Conservation (phyloP, 2,797 vertebrate genomes). For the Selene dorsalis region DNA sequence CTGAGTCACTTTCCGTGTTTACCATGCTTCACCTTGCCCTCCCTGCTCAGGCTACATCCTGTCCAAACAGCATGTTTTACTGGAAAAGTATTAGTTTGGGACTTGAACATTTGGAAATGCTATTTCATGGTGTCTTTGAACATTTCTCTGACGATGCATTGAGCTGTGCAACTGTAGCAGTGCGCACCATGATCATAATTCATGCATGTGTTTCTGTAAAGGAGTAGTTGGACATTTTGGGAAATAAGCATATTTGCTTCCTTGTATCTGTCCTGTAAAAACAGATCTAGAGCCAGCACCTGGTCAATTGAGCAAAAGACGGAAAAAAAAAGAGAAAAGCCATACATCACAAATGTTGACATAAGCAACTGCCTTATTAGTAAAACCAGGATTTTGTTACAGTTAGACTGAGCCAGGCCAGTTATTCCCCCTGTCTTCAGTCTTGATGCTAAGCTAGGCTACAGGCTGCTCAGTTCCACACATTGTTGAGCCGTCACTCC, state of each 20-base stretch:
- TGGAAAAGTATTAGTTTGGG: conserved; percentile 27
- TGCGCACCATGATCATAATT: conserved; percentile 8
- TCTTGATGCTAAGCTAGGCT: not conserved
- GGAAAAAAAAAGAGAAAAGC: not conserved
- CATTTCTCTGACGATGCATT: not conserved
- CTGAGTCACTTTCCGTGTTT: conserved; percentile 61
- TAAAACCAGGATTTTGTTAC: not conserved
- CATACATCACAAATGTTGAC: not conserved
- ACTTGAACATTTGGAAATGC: conserved; percentile 6
- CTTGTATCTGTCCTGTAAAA: not conserved
- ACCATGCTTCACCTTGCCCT: conserved; percentile 40
- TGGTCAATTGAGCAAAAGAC: not conserved
- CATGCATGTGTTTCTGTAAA: conserved; percentile 1
- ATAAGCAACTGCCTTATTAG: not conserved
- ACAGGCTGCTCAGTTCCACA: not conserved
- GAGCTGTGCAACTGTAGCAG: not conserved
- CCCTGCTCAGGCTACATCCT: conserved; percentile 21
- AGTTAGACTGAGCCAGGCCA: not conserved
- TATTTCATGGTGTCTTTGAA: not conserved
- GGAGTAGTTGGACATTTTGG: not conserved
- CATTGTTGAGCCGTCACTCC: not conserved
- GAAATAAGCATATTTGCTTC: not conserved
- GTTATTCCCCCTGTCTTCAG: not conserved
- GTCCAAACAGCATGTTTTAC: conserved; percentile 42
- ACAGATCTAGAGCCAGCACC: not conserved